phyloP scores from a whole-genome alignment of 2,888 invertebrate species.

The Rotaria macrura region DNA sequence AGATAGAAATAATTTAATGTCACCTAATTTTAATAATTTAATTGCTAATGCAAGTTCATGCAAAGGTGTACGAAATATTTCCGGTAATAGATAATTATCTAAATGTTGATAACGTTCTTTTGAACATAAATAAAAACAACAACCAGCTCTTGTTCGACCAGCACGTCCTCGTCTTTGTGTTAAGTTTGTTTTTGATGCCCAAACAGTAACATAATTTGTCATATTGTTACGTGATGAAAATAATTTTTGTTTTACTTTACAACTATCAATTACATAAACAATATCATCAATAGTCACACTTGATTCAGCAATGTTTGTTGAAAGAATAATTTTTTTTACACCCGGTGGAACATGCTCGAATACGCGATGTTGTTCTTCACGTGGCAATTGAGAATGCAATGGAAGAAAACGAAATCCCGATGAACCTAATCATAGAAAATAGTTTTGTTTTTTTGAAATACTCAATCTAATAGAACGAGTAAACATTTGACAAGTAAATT shows the following conservation, averaged over 20 bases:
- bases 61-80: slow-evolving; percentile 91
- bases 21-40: slow-evolving; percentile 73
- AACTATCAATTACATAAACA: slow-evolving; percentile 89
- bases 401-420: slow-evolving; percentile 66
- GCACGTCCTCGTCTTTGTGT: slow-evolving; percentile 89
- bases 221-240: slow-evolving; percentile 97
- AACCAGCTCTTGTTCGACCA: slow-evolving; percentile 82
- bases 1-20: slow-evolving; percentile 80
- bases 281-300: slow-evolving; percentile 96
- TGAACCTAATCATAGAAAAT: not conserved
- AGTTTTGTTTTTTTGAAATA: not conserved
- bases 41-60: slow-evolving; percentile 85
- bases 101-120: slow-evolving; percentile 43
- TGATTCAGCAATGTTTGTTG: slow-evolving; percentile 95
- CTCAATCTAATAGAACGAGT: not conserved
- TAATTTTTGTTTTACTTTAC: slow-evolving; percentile 66
- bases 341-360: slow-evolving; percentile 73
- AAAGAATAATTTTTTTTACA: slow-evolving; percentile 81
- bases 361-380: slow-evolving; percentile 81
- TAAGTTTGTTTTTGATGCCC: slow-evolving; percentile 79
- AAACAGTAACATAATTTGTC: slow-evolving; percentile 90
- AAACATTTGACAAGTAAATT: not conserved
- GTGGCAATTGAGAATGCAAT: slow-evolving; percentile 88
- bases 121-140: slow-evolving; percentile 80
- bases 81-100: slow-evolving; percentile 75